phyloP scores from a whole-genome alignment of 2,888 invertebrate genomes.

The Polyommatus iphigenia region DNA sequence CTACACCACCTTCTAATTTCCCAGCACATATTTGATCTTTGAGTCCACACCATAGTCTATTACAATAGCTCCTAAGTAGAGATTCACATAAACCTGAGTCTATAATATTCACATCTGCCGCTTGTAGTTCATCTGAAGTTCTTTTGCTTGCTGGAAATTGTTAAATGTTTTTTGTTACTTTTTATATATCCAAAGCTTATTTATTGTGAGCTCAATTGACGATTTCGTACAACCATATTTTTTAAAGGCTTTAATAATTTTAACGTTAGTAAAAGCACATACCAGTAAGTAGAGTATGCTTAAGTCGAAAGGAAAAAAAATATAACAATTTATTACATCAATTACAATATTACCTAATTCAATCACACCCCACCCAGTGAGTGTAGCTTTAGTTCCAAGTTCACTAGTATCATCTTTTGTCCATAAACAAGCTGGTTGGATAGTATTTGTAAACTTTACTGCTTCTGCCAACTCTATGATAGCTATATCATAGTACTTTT shows the following conservation, averaged over 20 bases:
- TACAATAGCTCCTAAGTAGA: background rate
- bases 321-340: background rate
- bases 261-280: too few species aligned
- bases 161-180: background rate
- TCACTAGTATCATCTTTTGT: background rate
- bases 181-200: background rate
- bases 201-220: background rate
- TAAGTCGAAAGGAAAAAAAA: too few species aligned
- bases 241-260: too few species aligned
- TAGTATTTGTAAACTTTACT: constrained; percentile 7
- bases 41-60: constrained; percentile 1
- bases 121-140: background rate
- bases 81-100: background rate
- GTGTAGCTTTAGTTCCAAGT: constrained; percentile 16
- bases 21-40: constrained; percentile 27
- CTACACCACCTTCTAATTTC: constrained; percentile 21
- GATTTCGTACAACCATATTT: too few species aligned
- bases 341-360: constrained; percentile 6
- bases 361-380: constrained; percentile 11
- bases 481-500: constrained; percentile 18
- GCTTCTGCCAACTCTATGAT: background rate
- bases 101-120: constrained; percentile 10
- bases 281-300: too few species aligned
- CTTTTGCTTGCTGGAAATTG: background rate
- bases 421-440: constrained; percentile 16